Base-by-base conservation (phyloP, 2,888 invertebrate species). In the Heliconius aoede region DNA sequence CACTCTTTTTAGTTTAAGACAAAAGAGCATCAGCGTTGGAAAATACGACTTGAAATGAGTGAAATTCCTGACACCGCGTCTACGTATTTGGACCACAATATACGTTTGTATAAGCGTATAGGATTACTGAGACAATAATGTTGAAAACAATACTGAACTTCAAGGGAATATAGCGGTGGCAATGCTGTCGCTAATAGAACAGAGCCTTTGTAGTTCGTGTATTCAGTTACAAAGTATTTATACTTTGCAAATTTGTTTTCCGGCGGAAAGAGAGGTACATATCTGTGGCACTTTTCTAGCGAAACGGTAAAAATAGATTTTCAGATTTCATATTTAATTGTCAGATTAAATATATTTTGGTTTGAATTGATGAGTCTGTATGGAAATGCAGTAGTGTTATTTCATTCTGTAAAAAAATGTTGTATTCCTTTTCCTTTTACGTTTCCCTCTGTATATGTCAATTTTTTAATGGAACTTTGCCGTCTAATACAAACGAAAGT, bases 1-100 rank as follows among this genome's bases (percentile, higher is more conserved):
- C 78, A 78, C 76, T 77, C 69, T 81, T 80, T 82, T 80, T 79
- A 61, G 62, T 67, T 64, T 73, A 78, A 79, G 71, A 80, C 81
- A 72, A 71, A 79, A 79, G 73, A 77, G 72, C 62, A 75, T 71
- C 71, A 76, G 73, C 68, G 68, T 68, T 68, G 72, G 68, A 76
- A 73, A 76, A 61, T 76, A 67, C 67, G 68, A 73, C 72, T 72
- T 76, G 67, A 76, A 68, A 60, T 76, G 73, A 67, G 61, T 61
- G 32, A 67, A 76, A 68, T 73, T 73, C 60, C 73, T 73, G 76
- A 73, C 67, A 68, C 68, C 61, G 40, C 61, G 60, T 64, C 72
- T 72, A 76, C 26, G 46, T 60, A 76, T 67, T 71, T 62, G 62
- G 55, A 30, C 69, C 55, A 55, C 51, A 62, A 62, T 55, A 32